Evolutionary conservation across 30 jellyfish, hydroid and myxozoan genomes (phyloP).

Genomic region (Rhopilema esculentum): DNA sequence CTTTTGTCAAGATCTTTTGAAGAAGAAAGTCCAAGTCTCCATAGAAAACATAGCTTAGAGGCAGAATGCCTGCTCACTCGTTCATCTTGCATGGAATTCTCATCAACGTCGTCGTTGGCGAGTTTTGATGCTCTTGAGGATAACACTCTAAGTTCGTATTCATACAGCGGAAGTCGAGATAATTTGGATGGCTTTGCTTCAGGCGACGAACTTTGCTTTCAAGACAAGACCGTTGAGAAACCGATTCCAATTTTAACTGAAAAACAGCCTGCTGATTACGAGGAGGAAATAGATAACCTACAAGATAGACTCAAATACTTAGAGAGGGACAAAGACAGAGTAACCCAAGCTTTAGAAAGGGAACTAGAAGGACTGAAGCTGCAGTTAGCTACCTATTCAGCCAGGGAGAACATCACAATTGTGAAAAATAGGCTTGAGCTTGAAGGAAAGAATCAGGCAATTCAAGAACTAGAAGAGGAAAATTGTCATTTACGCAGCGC

Average conservation of each 20-base stretch:
- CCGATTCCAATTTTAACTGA: conserved; percentile 25
- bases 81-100: conserved; percentile 64
- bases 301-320: conserved; percentile 71
- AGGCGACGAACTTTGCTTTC: conserved; percentile 52
- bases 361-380: conserved; percentile 79
- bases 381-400: conserved; percentile 82
- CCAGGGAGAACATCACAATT: conserved; percentile 89
- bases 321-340: conserved; percentile 80
- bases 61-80: conserved; percentile 39
- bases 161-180: conserved; percentile 74
- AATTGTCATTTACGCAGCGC: conserved; percentile 54
- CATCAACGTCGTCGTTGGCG: conserved; percentile 91
- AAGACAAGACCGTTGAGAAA: conserved; percentile 17
- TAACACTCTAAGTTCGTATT: conserved; percentile 40
- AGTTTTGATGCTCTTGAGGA: conserved; percentile 77
- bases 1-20: background rate
- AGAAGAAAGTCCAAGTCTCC: conserved; percentile 10
- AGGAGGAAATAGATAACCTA: conserved; percentile 78
- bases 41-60: conserved; percentile 28
- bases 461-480: conserved; percentile 86
- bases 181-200: conserved; percentile 65
- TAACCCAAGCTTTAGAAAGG: conserved; percentile 73
- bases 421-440: conserved; percentile 81
- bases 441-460: conserved; percentile 80
- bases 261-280: conserved; percentile 48